Percentiles rank a stretch among this genome's conserved stretches.
phyloP scores from a whole-genome alignment of 2,888 invertebrate species.

The Beris morrisii region DNA sequence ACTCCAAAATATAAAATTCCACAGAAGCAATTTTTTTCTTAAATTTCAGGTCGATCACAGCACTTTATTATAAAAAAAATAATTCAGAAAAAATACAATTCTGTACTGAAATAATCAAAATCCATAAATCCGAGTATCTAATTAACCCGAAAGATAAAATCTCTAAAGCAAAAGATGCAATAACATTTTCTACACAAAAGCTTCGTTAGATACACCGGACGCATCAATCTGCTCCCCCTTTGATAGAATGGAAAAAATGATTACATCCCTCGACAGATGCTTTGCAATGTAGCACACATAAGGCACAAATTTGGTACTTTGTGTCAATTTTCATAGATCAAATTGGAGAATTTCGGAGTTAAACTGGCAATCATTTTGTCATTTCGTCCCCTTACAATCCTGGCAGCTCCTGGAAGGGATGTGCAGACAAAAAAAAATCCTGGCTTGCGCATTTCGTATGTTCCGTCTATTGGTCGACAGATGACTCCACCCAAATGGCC shows the following conservation, averaged over 20 bases:
- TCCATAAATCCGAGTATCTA: too few relatives aligned
- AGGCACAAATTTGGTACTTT: constrained; percentile 35
- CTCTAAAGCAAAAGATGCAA: too few relatives aligned
- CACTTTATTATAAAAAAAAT: too few relatives aligned
- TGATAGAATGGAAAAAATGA: neutral
- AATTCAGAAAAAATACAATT: too few relatives aligned
- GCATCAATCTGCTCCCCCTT: too few relatives aligned
- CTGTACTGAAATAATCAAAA: too few relatives aligned
- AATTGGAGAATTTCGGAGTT: constrained; percentile 32
- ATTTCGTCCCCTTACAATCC: constrained; percentile 1
- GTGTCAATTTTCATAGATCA: constrained; percentile 37
- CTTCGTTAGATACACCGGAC: too few relatives aligned
- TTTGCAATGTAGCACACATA: constrained; percentile 25
- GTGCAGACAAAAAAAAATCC: neutral
- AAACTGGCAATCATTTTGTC: constrained; percentile 24
- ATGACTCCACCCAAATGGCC: constrained; percentile 8
- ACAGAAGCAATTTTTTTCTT: too few relatives aligned
- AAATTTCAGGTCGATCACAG: too few relatives aligned
- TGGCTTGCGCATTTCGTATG: constrained; percentile 7
- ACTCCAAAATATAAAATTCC: too few relatives aligned
- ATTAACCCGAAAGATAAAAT: too few relatives aligned
- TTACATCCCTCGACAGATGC: constrained; percentile 10
- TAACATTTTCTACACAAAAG: too few relatives aligned
- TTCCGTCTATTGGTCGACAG: constrained; percentile 4
- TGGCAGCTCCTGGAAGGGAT: constrained; percentile 6